phyloP scores from a whole-genome alignment of 1,140 invertebrate genomes.

The Oncopodura yosiiana region DNA sequence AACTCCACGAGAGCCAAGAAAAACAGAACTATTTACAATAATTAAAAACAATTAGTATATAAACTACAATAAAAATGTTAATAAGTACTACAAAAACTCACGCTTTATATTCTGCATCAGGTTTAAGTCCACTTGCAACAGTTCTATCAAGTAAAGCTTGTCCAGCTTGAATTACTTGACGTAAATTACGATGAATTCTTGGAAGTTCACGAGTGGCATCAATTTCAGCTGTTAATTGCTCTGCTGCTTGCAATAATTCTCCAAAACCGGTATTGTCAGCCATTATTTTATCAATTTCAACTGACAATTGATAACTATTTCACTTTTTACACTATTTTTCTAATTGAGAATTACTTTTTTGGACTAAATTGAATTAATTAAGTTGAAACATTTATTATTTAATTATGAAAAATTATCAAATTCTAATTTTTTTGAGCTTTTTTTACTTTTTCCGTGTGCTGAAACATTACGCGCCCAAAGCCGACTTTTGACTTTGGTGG shows the following conservation, averaged over 20 bases:
- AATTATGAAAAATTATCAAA: too few species aligned
- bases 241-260: slow-evolving; percentile 77
- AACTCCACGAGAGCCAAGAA: slow-evolving; percentile 83
- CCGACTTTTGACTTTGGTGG: too few species aligned
- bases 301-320: background rate
- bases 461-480: too few species aligned
- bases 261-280: slow-evolving; percentile 57
- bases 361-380: too few species aligned
- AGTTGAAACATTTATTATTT: too few species aligned
- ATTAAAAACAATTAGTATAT: background rate
- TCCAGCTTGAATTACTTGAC: slow-evolving; percentile 83
- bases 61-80: slow-evolving; percentile 7
- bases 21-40: slow-evolving; percentile 62
- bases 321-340: slow-evolving; percentile 24
- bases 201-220: slow-evolving; percentile 70
- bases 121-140: slow-evolving; percentile 55
- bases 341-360: slow-evolving; percentile 12
- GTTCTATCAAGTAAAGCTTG: slow-evolving; percentile 77
- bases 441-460: too few species aligned
- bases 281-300: background rate
- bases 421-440: too few species aligned
- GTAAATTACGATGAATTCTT: slow-evolving; percentile 77
- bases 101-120: slow-evolving; percentile 82
- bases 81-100: slow-evolving; percentile 46
- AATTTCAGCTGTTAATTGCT: slow-evolving; percentile 77